phyloP scores from a whole-genome alignment of 2,888 invertebrate genomes.

The Scrobipalpa costella region DNA sequence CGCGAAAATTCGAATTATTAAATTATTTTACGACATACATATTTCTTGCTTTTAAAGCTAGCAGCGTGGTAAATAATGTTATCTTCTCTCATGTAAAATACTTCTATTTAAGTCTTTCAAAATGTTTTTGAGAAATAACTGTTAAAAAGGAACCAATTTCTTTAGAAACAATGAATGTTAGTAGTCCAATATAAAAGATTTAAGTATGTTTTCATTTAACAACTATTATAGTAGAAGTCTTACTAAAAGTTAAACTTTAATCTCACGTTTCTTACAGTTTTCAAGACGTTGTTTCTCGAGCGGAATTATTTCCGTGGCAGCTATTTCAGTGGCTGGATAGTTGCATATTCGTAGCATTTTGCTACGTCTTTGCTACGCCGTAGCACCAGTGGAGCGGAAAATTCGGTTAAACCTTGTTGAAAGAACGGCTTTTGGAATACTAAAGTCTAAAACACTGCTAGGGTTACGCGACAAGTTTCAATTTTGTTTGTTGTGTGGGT shows the following conservation, averaged over 20 bases:
- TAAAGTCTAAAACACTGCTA: background rate
- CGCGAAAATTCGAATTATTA: too few species aligned
- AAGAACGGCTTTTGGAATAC: conserved; percentile 8
- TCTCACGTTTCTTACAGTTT: background rate
- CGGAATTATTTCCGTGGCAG: conserved; percentile 15
- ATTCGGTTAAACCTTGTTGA: conserved; percentile 13
- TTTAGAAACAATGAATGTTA: too few species aligned
- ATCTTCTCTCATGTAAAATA: too few species aligned
- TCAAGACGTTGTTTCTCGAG: background rate
- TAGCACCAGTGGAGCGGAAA: conserved; percentile 17
- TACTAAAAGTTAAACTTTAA: background rate
- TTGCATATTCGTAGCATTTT: conserved; percentile 11
- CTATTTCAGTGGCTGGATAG: background rate
- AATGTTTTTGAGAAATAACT: too few species aligned
- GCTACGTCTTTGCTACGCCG: conserved; percentile 17
- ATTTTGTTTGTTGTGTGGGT: conserved; percentile 7
- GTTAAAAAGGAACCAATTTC: too few species aligned
- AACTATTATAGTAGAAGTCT: too few species aligned
- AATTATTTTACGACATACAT: too few species aligned
- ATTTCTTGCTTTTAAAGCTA: too few species aligned
- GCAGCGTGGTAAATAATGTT: too few species aligned
- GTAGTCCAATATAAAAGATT: too few species aligned
- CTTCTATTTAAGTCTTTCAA: too few species aligned
- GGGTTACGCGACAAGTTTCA: background rate
- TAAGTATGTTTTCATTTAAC: too few species aligned